Base-by-base conservation (phyloP, 2,797 vertebrate genomes). In the Notolabrus celidotus region DNA sequence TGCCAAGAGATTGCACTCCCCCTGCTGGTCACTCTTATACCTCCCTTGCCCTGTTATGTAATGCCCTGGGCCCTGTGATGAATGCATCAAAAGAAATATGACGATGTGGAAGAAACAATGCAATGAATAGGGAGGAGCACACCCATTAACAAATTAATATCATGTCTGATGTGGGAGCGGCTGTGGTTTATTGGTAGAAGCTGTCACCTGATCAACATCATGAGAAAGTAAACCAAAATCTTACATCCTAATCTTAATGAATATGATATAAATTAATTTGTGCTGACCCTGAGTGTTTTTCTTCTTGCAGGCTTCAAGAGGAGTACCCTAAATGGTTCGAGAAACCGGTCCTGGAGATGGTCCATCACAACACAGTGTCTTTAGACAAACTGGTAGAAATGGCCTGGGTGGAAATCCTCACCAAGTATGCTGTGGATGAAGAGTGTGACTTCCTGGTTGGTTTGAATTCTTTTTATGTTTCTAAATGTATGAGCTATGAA, bases 281-380 rank as follows among this genome's bases (percentile, higher is more conserved):
- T 12, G 16, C 27, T 49, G 7, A 27, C 8, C 0, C 9, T 47
- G 14, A 11, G 12, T 23, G 17, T 20, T 23, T 25, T 11, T 77
- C 6, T 82, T 3, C 66, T 9, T 62, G 57, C 74, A 99, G 98
- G 79, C 94, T 99, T 80, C 96, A 97, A 86, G 98, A 99, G 86
- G 98, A 99, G 79, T 99, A 97, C 86, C 96, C 96, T 5, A 79
- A 88, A 58, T 99, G 98, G 98, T 99, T 99, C 90, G 98, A 99
- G 92, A 98, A 98, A 74, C 96, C 95, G 1, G 96, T 99, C 47
- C 88, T 99, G 82, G 97, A 97, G 93, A 97, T 98, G 87, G 96
- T 99, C 65, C 98, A 99, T 67, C 98, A 99, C 89, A 99, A 98
- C 90, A 99, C 97, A 0, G 93, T 98, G 22, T 97, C 98, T 49